Evolutionary conservation across 1,140 invertebrate species (phyloP).

Genomic region (Heterodera carotae): DNA sequence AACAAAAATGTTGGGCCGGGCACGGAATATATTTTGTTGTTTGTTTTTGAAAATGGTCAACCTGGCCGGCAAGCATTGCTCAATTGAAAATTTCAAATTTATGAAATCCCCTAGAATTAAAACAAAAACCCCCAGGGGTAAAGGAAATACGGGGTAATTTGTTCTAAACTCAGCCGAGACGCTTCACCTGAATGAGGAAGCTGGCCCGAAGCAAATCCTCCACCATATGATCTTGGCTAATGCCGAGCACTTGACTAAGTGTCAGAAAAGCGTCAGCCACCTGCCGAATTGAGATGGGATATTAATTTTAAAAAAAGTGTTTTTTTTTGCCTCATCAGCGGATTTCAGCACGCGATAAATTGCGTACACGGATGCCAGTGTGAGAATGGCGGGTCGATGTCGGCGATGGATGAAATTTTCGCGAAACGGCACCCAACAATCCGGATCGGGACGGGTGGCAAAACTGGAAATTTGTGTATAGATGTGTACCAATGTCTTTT

Average conservation of each 20-base stretch:
- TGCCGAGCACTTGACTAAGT: slow-evolving; percentile 28
- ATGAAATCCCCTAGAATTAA: too few relatives aligned
- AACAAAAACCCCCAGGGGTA: too few relatives aligned
- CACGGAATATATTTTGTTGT: too few relatives aligned
- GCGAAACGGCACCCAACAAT: slow-evolving; percentile 23
- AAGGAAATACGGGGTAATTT: too few relatives aligned
- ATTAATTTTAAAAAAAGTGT: slow-evolving; percentile 7
- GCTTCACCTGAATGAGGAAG: slow-evolving; percentile 37
- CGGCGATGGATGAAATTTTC: slow-evolving; percentile 39
- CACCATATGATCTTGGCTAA: slow-evolving; percentile 36
- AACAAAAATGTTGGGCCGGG: slow-evolving; percentile 19
- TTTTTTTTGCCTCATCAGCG: slow-evolving; percentile 39
- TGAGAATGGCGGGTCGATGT: slow-evolving; percentile 46
- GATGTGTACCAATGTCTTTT: too few relatives aligned
- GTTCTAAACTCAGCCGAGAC: too few relatives aligned
- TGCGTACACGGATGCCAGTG: slow-evolving; percentile 44
- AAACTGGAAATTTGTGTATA: background rate
- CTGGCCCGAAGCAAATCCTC: slow-evolving; percentile 40
- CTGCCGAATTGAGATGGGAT: background rate
- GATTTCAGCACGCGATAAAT: slow-evolving; percentile 47
- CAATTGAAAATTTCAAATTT: too few relatives aligned
- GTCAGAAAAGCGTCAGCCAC: slow-evolving; percentile 37
- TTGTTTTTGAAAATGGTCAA: too few relatives aligned
- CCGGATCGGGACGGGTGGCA: background rate
- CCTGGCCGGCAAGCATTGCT: too few relatives aligned